A percentile compares a stretch with the other conserved stretches of the same genome.
phyloP scores from a whole-genome alignment of 2,113 vertebrate species.

The Sigmodon hispidus region DNA sequence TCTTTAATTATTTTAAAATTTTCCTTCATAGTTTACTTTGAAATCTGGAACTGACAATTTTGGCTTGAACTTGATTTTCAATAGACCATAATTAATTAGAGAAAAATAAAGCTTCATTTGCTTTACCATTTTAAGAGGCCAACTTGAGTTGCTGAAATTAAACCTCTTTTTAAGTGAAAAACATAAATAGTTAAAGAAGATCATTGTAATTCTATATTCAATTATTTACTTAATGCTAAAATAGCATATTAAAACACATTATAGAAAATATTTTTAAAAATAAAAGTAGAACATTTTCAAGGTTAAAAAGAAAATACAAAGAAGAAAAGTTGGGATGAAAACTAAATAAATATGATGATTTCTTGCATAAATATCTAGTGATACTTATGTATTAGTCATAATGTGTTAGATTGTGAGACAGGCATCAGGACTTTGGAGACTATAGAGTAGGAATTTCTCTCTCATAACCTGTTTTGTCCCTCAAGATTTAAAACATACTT shows the following conservation, averaged over 20 bases:
- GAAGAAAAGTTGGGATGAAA: background rate
- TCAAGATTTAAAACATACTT: background rate
- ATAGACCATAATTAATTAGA: background rate
- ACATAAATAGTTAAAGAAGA: conserved; percentile 38
- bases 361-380: background rate
- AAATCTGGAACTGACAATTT: conserved; percentile 15
- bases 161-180: background rate
- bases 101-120: background rate
- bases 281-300: background rate
- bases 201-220: background rate
- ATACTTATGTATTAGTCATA: background rate
- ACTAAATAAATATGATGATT: background rate
- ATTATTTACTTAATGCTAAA: conserved; percentile 9
- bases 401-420: background rate
- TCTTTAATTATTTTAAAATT: conserved; percentile 59
- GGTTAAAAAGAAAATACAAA: background rate
- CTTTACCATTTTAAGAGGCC: conserved; percentile 6
- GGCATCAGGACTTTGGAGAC: background rate
- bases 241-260: background rate
- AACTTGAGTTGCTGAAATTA: conserved; percentile 27
- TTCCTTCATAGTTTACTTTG: conserved; percentile 29
- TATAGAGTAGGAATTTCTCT: background rate
- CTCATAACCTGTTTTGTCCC: background rate
- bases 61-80: conserved; percentile 35
- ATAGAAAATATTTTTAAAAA: background rate